These are phyloP conservation scores for Tenualosa ilisha DNA, from an alignment of 2,797 vertebrate genomes.

Conservation along the genomic window DNA sequence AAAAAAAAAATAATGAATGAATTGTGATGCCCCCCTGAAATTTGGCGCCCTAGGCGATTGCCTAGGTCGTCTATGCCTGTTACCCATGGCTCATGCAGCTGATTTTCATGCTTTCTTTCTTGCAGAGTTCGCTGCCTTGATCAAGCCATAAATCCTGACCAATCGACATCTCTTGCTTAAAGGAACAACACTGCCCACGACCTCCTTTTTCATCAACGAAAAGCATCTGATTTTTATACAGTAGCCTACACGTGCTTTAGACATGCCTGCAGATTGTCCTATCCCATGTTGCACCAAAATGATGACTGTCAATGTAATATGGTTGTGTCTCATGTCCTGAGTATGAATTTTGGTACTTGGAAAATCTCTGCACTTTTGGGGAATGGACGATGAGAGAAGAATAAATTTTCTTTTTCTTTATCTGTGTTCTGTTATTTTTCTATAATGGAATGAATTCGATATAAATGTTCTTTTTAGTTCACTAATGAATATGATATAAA, in stretches of 20 bases:
- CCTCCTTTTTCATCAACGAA: slow-evolving; percentile 46
- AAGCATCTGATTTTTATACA: slow-evolving; percentile 75
- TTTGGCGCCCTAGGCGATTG: too few relatives aligned
- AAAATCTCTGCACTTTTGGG: slow-evolving; percentile 79
- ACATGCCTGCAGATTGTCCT: slow-evolving; percentile 52
- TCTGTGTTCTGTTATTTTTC: slow-evolving; percentile 54
- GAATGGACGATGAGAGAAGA: slow-evolving; percentile 74
- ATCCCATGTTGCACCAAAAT: slow-evolving; percentile 63
- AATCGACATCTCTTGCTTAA: slow-evolving; percentile 70
- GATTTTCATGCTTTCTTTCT: slow-evolving; percentile 6
- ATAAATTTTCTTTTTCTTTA: slow-evolving; percentile 79
- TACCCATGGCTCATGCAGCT: background rate
- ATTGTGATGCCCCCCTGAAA: too few relatives aligned
- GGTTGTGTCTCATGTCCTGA: slow-evolving; percentile 68
- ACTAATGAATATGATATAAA: too few relatives aligned
- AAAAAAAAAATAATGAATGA: too few relatives aligned
- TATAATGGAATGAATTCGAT: background rate
- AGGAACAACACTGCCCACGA: slow-evolving; percentile 75
- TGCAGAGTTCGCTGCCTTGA: slow-evolving; percentile 72
- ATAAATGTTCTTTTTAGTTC: slow-evolving; percentile 40
- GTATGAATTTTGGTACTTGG: slow-evolving; percentile 72
- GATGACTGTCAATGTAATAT: slow-evolving; percentile 73
- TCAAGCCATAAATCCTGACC: slow-evolving; percentile 70
- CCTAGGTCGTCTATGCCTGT: too few relatives aligned
- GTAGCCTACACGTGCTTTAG: slow-evolving; percentile 48